phyloP scores from a whole-genome alignment of 2,888 invertebrate species.

The Heliconius charithonia region DNA sequence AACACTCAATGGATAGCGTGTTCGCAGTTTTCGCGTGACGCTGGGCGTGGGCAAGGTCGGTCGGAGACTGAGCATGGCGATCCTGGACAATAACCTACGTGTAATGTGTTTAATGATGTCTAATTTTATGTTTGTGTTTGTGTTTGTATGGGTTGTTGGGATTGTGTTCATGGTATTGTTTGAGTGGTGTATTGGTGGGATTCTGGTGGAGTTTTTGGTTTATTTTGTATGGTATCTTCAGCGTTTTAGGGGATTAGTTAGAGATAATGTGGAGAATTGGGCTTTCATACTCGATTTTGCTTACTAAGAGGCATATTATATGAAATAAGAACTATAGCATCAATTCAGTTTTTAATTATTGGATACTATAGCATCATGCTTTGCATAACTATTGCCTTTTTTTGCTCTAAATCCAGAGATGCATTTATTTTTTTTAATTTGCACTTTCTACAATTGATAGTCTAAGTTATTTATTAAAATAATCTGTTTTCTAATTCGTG shows the following conservation, averaged over 20 bases:
- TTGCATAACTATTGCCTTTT: neutral
- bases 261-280: neutral
- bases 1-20: constrained; percentile 79
- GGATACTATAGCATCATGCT: neutral
- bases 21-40: constrained; percentile 53
- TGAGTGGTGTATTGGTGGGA: neutral
- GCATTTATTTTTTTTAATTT: too few species aligned
- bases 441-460: too few species aligned
- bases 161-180: neutral
- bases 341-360: too few species aligned
- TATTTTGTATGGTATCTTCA: neutral
- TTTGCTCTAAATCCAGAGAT: too few species aligned
- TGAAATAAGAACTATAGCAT: neutral
- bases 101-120: neutral
- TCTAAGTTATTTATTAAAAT: neutral
- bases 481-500: neutral
- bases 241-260: neutral
- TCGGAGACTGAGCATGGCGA: constrained; percentile 11
- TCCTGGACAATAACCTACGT: constrained; percentile 27
- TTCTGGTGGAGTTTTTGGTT: neutral
- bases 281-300: neutral
- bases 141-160: neutral
- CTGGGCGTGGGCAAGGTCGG: constrained; percentile 50
- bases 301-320: neutral
- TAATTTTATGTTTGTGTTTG: neutral